Evolutionary conservation across 2,888 invertebrate species (phyloP).

Genomic region (Xestia ashworthii): DNA sequence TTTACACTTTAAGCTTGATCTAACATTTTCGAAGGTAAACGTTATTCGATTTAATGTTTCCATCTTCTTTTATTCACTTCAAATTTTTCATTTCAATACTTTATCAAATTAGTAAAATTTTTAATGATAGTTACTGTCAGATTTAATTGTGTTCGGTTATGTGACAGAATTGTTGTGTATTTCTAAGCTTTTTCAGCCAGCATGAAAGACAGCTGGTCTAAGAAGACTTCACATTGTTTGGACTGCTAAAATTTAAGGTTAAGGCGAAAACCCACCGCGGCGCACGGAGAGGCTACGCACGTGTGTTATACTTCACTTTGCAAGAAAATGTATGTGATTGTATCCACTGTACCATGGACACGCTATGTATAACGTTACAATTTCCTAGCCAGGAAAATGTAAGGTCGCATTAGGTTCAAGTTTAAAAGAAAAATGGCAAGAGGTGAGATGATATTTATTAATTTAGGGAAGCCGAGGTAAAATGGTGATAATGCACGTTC

Average conservation of each 20-base stretch:
- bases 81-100: slow-evolving; percentile 41
- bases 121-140: slow-evolving; percentile 47
- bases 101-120: slow-evolving; percentile 42
- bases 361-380: no score
- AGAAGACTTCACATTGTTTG: slow-evolving; percentile 2
- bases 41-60: slow-evolving; percentile 80
- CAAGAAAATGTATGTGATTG: no score
- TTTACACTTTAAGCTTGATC: slow-evolving; percentile 79
- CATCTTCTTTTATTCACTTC: slow-evolving; percentile 69
- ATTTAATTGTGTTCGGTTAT: slow-evolving; percentile 52
- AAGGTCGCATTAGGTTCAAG: no score
- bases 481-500: no score
- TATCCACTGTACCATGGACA: no score
- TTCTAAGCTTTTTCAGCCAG: slow-evolving; percentile 34
- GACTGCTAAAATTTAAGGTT: neutral
- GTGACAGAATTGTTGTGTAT: slow-evolving; percentile 10
- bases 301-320: no score
- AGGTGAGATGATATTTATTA: no score
- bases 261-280: no score
- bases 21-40: slow-evolving; percentile 81
- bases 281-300: no score
- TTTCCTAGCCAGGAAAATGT: no score
- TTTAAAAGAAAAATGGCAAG: no score
- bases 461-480: no score
- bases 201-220: neutral